Base-by-base conservation (phyloP, 2,113 vertebrate genomes). In the Hippocampus comes region DNA sequence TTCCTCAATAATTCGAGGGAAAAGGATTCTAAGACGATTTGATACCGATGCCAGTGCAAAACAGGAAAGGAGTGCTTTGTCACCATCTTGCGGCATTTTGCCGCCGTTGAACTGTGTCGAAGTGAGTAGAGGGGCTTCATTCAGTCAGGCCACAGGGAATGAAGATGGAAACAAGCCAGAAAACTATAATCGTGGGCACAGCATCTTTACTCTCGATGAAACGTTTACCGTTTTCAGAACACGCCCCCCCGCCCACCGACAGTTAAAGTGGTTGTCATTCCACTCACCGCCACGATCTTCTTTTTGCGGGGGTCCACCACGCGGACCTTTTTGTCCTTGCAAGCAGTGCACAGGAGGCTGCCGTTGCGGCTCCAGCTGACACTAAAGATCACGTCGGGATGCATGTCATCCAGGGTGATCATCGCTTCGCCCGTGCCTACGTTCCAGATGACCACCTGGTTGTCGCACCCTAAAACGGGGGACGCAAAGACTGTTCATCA, bases 261-360 rank as follows among this genome's bases (percentile, higher is more conserved):
- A 15, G 14, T 4, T 48, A 15, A 48, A 49, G 17, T 15, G 8
- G 20, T 2, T 5, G 53, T 23, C 23, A 48, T 67, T 57, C 61
- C 53, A 94, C 96, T 93, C 70, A 98, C 97, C 66, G 93, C 91
- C 11, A 95, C 88, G 0, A 99, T 86, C 89, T 96, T 95, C 53
- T 94, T 94, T 78, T 96, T 98, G 80, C 97, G 93, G 12, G 97
- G 97, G 80, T 99, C 96, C 0, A 99, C 96, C 3, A 99, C 93
- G 21, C 97, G 93, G 71, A 99, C 93, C 89, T 96, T 98, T 85
- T 99, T 99, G 93, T 99, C 97, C 86, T 99, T 99, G 91, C 95
- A 98, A 25, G 97, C 93, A 0, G 97, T 99, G 84, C 97, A 99
- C 84, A 99, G 94, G 9, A 98, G 93, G 86, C 94, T 95, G 82